Evolutionary conservation across 2,888 invertebrate genomes (phyloP).

Genomic region (Tholera decimalis): DNA sequence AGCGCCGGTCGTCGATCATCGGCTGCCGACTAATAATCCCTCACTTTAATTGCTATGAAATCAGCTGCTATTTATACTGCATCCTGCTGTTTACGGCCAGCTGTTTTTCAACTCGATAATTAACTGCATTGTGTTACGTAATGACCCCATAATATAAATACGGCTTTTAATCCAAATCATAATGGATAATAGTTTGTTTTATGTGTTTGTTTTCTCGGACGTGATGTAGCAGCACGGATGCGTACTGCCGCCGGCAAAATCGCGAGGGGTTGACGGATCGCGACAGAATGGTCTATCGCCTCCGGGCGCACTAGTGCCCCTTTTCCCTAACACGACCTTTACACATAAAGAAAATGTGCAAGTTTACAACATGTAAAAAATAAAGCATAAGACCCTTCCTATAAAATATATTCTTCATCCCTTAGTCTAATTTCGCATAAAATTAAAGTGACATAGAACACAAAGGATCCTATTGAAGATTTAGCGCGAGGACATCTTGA

Average conservation of each 20-base stretch:
- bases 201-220: conserved; percentile 36
- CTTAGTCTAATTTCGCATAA: conserved; percentile 47
- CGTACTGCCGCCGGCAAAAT: conserved; percentile 36
- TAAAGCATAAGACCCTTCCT: conserved; percentile 21
- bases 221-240: conserved; percentile 11
- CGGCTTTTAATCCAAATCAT: conserved; percentile 27
- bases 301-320: conserved; percentile 30
- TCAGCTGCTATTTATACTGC: conserved; percentile 74
- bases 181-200: conserved; percentile 50
- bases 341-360: conserved; percentile 31
- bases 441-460: conserved; percentile 51
- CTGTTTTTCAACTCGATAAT: conserved; percentile 58
- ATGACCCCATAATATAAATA: conserved; percentile 39
- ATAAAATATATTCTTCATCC: conserved; percentile 20
- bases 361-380: conserved; percentile 34
- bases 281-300: conserved; percentile 40
- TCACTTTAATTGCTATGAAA: conserved; percentile 78
- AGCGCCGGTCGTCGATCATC: conserved; percentile 61
- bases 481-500: conserved; percentile 52
- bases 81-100: conserved; percentile 50
- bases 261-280: conserved; percentile 60
- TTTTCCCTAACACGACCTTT: conserved; percentile 38
- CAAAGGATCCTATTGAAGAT: conserved; percentile 49
- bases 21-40: conserved; percentile 70
- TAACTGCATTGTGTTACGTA: conserved; percentile 55